Base-by-base conservation (phyloP, 2,113 vertebrate species). In the Brevimyrus niger region DNA sequence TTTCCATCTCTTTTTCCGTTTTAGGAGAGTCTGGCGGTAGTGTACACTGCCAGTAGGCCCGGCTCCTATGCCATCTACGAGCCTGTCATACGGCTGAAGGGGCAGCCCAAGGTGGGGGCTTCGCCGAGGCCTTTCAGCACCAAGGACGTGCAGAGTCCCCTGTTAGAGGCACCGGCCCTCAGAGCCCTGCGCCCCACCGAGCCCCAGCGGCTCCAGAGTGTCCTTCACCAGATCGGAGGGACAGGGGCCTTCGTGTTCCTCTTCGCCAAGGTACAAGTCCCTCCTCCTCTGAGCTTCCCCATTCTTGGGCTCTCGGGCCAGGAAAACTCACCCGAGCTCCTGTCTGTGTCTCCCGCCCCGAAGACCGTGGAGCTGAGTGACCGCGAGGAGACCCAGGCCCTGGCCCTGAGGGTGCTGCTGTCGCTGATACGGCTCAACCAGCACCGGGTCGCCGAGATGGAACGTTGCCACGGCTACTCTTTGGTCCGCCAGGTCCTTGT, bases 401-500 rank as follows among this genome's bases (percentile, higher is more conserved):
- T 98, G 91, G 98, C 97, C 69, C 94, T 99, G 51, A 94, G 92
- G 89, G 94, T 98, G 93, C 94, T 99, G 90, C 94, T 99, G 0
- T 97, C 96, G 83, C 93, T 99, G 91, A 96, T 96, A 91, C 98
- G 97, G 91, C 95, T 96, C 85, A 98, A 97, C 94, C 98, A 98
- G 13, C 97, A 99, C 94, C 97, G 98, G 91, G 95, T 97, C 91
- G 97, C 97, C 4, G 98, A 99, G 92, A 96, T 99, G 95, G 96
- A 97, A 92, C 97, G 96, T 89, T 98, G 97, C 93, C 97, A 98
- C 87, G 97, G 97, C 83, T 98, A 99, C 93, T 96, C 98, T 35
- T 98, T 99, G 98, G 97, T 99, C 91, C 97, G 97, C 92, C 97
- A 98, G 93, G 98, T 99, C 89, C 95, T 99, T 92, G 97, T 97